Base-by-base conservation (phyloP, 2,797 vertebrate genomes). In the Odontamblyopus lacepedii region DNA sequence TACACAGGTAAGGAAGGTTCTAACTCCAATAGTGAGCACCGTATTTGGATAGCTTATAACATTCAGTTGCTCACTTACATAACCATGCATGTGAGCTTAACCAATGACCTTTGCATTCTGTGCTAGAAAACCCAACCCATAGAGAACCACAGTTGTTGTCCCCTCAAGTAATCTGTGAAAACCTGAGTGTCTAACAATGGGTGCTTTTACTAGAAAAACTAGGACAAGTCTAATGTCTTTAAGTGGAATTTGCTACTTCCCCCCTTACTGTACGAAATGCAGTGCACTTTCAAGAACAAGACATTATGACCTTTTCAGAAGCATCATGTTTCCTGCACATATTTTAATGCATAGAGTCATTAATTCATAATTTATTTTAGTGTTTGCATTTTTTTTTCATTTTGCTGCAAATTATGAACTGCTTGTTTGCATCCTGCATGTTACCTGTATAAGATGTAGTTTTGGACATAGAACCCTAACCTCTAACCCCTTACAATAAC, bases 1-100 rank as follows among this genome's bases (percentile, higher is more conserved):
- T 99, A 99, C 92, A 99, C 97, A 79, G 98, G 98, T 99, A 92
- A 89, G 87, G 62, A 41, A 64, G 19, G 61, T 19, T 35, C 23
- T 13, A 68, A 70, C 27, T 5, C 1, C 13, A 64, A n/a, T 95
- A 77, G 94, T 92, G 96, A 96, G 94, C 94, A 95, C 86, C 95
- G 89, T 90, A 93, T 94, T 95, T 85, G 76, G 77, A 76, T 76
- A 82, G 75, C 70, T 78, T 75, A 69, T 23, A 23, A 26, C 71
- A 23, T 41, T 48, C 63, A 29, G 15, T 32, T 5, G 13, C 7
- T 18, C 30, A 29, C 26, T 29, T 51, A 62, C 55, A 66, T 4
- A 70, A 70, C 55, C 23, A 35, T 29, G 19, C 19, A 57, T 69
- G 30, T 55, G 59, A 32, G 16, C 19, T 69, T 38, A 66, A 30